Conservation (phyloP, 2,113 vertebrate species). For the Melanostigma gelatinosum region DNA sequence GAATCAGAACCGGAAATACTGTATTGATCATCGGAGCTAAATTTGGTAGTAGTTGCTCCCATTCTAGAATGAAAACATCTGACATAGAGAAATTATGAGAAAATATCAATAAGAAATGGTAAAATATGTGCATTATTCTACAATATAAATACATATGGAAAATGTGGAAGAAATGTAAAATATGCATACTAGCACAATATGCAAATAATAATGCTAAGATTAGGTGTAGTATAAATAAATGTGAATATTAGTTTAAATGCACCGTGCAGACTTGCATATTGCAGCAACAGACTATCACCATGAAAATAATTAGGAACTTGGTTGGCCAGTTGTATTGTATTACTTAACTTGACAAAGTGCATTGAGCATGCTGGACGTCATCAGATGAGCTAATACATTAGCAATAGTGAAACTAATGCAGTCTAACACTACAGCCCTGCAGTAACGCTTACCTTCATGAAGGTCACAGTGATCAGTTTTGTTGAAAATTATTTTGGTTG, state of each 20-base stretch:
- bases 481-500: background rate
- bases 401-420: background rate
- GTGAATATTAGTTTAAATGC: background rate
- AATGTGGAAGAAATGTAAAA: too few species aligned
- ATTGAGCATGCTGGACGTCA: background rate
- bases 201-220: background rate
- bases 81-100: background rate
- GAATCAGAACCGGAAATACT: background rate
- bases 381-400: background rate
- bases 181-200: background rate
- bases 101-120: background rate
- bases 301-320: background rate
- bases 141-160: background rate
- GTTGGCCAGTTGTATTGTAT: background rate
- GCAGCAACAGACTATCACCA: background rate
- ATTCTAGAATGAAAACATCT: too few species aligned
- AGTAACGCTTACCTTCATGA: background rate
- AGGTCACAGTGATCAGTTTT: conserved; percentile 5
- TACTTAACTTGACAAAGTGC: background rate
- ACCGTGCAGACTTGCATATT: background rate
- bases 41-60: background rate
- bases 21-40: background rate
- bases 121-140: background rate
- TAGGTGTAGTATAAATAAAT: background rate
- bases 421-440: too few species aligned